Base-by-base conservation (phyloP, 2,888 invertebrate species). In the Drosophila pegasa region DNA sequence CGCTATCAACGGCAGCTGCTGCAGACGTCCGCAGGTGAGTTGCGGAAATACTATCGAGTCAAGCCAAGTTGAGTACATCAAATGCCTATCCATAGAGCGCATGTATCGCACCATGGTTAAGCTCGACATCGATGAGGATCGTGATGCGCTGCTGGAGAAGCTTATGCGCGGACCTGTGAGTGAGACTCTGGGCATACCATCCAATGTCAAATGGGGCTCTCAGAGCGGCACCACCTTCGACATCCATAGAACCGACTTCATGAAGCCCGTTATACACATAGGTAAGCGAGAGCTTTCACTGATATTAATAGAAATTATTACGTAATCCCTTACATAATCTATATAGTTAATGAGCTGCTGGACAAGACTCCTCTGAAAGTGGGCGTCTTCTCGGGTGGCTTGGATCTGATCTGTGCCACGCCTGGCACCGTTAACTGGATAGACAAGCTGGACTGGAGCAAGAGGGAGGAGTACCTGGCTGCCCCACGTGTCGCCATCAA, bases 331-430 rank as follows among this genome's bases (percentile, higher is more conserved):
- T 18, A 8, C 9, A 27, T 27, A 93, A 14, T 9, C 1, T 12
- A 2, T 9, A 93, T 93, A 95, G 96, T 96, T 78, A 95, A 95
- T 87, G 91, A 93, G 62, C 91, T 96, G 14, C 91, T 96, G 51
- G 95, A 95, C 74, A 94, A 94, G 77, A 96, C 96, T 0, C 92
- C 94, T 41, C 92, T 97, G 27, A 94, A 94, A 54, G 93, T 97
- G 1, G 94, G 94, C 38, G 95, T 97, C 16, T 95, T 95, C 88
- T 95, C 95, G 73, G 97, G 96, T 20, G 97, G 97, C 86, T 93
- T 97, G 71, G 97, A 98, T 91, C 93, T 97, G 12, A 97, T 97
- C 84, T 96, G 96, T 68, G 95, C 96, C 84, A 96, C 97, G 14
- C 94, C 96, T 71, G 97, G 97, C 94, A 93, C 93, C 61, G 93